These are phyloP conservation scores for Baccha elongata DNA, from an alignment of 2,888 invertebrate species.

Conservation along the genomic window DNA sequence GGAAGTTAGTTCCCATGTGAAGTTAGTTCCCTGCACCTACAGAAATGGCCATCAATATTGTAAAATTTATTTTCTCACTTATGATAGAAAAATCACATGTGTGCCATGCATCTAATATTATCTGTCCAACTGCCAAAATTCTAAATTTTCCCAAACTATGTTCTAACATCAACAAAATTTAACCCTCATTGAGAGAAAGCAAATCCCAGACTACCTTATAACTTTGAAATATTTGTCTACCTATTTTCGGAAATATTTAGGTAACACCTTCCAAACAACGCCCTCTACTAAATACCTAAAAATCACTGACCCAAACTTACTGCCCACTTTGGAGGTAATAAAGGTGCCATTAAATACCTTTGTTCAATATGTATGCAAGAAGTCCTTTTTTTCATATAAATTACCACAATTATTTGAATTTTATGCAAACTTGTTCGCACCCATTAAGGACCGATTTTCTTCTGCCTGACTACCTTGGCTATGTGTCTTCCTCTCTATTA, in stretches of 20 bases:
- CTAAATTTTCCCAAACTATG: slow-evolving; percentile 2
- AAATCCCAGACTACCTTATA: too few species aligned
- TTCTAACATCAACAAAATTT: slow-evolving; percentile 6
- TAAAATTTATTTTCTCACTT: too few species aligned
- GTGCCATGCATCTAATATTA: too few species aligned
- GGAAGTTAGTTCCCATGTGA: too few species aligned
- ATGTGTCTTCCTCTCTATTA: slow-evolving; percentile 43
- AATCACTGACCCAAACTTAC: slow-evolving; percentile 51
- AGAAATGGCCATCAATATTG: too few species aligned
- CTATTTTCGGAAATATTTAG: background rate
- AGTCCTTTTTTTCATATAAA: slow-evolving; percentile 34
- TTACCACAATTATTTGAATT: slow-evolving; percentile 70
- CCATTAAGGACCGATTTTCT: slow-evolving; percentile 42
- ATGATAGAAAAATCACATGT: too few species aligned
- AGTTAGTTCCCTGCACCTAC: too few species aligned
- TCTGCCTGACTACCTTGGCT: background rate
- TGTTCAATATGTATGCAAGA: slow-evolving; percentile 39
- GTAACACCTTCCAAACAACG: background rate
- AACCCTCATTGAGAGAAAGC: slow-evolving; percentile 11
- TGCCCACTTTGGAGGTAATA: slow-evolving; percentile 10
- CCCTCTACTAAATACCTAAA: slow-evolving; percentile 24
- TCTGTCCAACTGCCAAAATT: background rate
- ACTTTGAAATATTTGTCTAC: too few species aligned
- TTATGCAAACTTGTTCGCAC: slow-evolving; percentile 66
- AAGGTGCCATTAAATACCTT: slow-evolving; percentile 58